phyloP scores from a whole-genome alignment of 2,888 invertebrate species.

The Synergus umbraculus region DNA sequence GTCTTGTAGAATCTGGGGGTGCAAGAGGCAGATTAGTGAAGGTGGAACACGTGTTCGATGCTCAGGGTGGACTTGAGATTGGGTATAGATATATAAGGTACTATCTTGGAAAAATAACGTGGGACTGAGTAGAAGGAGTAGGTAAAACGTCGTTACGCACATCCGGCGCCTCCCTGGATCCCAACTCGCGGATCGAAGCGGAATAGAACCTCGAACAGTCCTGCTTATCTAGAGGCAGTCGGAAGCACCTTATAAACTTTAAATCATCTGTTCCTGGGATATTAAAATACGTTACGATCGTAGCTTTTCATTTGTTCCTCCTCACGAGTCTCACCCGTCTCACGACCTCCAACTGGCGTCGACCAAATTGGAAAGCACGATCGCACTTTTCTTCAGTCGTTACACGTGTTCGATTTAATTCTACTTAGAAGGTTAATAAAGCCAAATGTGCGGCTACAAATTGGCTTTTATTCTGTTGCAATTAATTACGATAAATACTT shows the following conservation, averaged over 20 bases:
- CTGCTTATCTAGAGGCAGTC: conserved; percentile 48
- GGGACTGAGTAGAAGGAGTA: conserved; percentile 69
- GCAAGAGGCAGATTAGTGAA: conserved; percentile 71
- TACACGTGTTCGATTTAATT: neutral
- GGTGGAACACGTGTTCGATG: conserved; percentile 76
- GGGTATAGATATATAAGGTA: conserved; percentile 47
- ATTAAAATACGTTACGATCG: conserved; percentile 70
- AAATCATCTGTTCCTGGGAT: conserved; percentile 65
- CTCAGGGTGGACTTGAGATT: conserved; percentile 59
- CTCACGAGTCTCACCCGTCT: conserved; percentile 52
- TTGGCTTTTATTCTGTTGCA: neutral
- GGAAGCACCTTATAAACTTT: conserved; percentile 63
- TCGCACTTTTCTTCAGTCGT: neutral
- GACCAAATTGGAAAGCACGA: conserved; percentile 71
- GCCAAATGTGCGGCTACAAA: neutral
- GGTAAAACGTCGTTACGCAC: conserved; percentile 76
- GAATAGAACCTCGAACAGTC: conserved; percentile 48
- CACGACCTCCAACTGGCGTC: conserved; percentile 66
- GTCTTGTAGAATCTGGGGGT: conserved; percentile 53
- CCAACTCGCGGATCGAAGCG: conserved; percentile 53
- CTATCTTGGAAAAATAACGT: conserved; percentile 74
- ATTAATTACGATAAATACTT: too few relatives aligned
- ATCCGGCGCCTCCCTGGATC: conserved; percentile 70
- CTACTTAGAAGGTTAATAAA: neutral
- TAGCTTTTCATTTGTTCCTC: conserved; percentile 49